phyloP scores from a whole-genome alignment of 2,888 invertebrate genomes.

The Rotaria macrura region DNA sequence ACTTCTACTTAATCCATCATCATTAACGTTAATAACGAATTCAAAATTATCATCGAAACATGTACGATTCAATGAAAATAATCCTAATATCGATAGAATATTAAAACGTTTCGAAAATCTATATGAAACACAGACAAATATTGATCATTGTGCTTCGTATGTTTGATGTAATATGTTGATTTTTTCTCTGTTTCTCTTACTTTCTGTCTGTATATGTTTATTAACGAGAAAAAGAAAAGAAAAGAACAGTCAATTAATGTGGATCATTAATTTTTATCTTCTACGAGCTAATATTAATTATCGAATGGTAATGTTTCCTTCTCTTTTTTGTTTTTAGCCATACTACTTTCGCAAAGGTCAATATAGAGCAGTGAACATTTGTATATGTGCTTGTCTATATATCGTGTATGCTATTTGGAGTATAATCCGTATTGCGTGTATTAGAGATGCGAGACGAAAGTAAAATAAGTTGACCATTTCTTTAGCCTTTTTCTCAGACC shows the following conservation, averaged over 20 bases:
- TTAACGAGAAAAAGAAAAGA: neutral
- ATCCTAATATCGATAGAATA: neutral
- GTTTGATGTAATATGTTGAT: neutral
- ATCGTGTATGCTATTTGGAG: neutral
- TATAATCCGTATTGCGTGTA: neutral
- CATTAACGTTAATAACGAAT: neutral
- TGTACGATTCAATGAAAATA: neutral
- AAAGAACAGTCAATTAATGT: neutral
- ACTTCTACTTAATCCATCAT: conserved; percentile 7
- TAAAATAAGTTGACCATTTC: conserved; percentile 8
- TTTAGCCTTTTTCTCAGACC: neutral
- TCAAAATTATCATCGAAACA: neutral
- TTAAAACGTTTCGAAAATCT: conserved; percentile 10
- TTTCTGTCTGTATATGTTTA: neutral
- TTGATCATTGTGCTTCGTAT: neutral
- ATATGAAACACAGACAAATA: neutral
- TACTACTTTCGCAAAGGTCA: neutral
- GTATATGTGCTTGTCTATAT: neutral
- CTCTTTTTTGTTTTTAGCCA: neutral
- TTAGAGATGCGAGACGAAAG: neutral
- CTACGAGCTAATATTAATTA: neutral
- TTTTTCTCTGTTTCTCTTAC: neutral
- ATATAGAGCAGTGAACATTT: neutral
- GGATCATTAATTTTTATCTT: neutral
- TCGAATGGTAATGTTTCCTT: neutral